Evolutionary conservation across 2,888 invertebrate genomes (phyloP), one percentile per base, ranked within the genome.

Genomic region (Electrophaes corylata): DNA sequence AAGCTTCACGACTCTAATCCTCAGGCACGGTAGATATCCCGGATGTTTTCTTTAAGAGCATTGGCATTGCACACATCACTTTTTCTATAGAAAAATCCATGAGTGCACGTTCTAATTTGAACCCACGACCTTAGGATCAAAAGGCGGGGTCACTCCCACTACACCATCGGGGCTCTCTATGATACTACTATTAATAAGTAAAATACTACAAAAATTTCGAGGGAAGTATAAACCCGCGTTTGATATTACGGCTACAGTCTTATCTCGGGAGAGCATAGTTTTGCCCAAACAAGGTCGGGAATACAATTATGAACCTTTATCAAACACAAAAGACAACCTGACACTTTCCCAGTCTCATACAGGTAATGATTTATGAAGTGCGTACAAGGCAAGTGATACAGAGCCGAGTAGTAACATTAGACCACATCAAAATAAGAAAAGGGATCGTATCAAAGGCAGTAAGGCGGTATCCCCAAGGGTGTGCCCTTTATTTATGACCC

Each of bases 371-470:
- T 89, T 89, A 90, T 86, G 84, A 79, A 84, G 76, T 73, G 71
- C 71, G 71, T 75, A 79, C 78, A 79, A 81, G 82, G 76, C 80
- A 68, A 75, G 70, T 83, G 83, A 88, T 84, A 87, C 86, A 81
- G 76, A 70, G 74, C 70, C 66, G 74, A 79, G 78, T 77, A 78
- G 82, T 78, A 80, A 84, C 86, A 84, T 87, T 81, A 86, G 80
- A 84, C 85, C 86, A 79, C 87, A 85, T 87, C 84, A 84, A 87
- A 87, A 88, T 87, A 88, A 86, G 89, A 88, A 88, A 76, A 87
- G 88, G 91, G 86, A 79, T 83, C 75, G 81, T 87, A 88, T 90
- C 88, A 90, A 90, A 90, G 88, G 89, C 90, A 84, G 83, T 71
- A 88, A 88, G 88, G 83, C 84, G 77, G 70, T 66, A 78, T 81